Conservation (phyloP, 2,888 invertebrate genomes). For the Protonemura montana region DNA sequence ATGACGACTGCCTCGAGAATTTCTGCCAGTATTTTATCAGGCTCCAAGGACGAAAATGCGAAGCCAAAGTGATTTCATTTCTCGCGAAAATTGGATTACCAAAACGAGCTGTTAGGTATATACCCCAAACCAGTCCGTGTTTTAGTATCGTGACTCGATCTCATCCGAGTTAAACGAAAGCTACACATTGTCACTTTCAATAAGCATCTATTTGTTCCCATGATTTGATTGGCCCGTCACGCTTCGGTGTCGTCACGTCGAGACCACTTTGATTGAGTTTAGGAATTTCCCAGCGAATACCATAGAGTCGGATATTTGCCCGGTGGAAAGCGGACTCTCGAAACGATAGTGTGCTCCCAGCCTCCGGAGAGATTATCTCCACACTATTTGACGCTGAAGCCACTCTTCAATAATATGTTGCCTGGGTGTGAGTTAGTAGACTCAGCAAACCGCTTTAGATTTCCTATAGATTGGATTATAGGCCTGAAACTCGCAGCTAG, state of each 20-base stretch:
- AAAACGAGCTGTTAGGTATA: slow-evolving; percentile 7
- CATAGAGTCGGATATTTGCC: background rate
- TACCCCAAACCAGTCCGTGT: background rate
- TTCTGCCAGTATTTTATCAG: background rate
- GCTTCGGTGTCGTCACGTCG: background rate
- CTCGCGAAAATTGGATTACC: background rate
- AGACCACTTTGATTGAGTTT: slow-evolving; percentile 4
- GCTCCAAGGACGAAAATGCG: background rate
- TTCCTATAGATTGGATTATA: slow-evolving; percentile 38
- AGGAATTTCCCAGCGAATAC: background rate
- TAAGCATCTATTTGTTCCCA: slow-evolving; percentile 18
- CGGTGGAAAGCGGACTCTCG: background rate
- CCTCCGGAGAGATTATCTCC: slow-evolving; percentile 9
- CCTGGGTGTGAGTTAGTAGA: slow-evolving; percentile 16
- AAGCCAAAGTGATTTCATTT: background rate
- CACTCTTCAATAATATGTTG: slow-evolving; percentile 25
- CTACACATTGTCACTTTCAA: slow-evolving; percentile 1
- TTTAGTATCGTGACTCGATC: background rate
- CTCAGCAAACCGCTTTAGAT: slow-evolving; percentile 21
- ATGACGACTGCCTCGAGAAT: background rate
- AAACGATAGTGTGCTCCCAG: background rate
- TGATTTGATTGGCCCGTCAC: slow-evolving; percentile 17
- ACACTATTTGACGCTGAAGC: slow-evolving; percentile 25
- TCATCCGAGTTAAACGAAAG: background rate
- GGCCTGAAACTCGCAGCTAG: slow-evolving; percentile 7